Conservation (phyloP, 53 echinoderm and acorn worm genomes). For the Echinometra lucunter region DNA sequence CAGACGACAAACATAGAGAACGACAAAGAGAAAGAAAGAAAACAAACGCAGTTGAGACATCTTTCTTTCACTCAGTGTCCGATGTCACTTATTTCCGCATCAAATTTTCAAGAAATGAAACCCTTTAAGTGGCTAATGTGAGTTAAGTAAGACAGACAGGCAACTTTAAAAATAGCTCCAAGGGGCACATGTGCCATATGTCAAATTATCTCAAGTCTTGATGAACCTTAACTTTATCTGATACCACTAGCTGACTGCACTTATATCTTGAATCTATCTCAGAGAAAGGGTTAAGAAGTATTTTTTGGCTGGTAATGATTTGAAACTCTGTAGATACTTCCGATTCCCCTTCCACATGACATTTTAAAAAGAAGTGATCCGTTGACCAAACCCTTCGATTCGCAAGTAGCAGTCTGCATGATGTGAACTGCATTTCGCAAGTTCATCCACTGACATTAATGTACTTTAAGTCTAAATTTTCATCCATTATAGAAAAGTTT, state of each 20-base stretch:
- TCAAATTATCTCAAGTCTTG: neutral
- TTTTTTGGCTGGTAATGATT: neutral
- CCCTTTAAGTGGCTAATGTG: neutral
- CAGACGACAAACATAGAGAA: neutral
- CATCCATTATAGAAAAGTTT: no score
- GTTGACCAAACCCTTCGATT: neutral
- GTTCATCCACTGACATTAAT: neutral
- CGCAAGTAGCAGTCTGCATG: neutral
- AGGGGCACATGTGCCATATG: neutral
- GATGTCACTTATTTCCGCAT: conserved; percentile 30
- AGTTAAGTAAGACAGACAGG: neutral
- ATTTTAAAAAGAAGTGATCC: neutral
- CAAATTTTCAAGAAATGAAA: neutral
- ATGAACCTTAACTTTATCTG: neutral
- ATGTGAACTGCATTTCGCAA: neutral
- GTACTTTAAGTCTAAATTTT: no score
- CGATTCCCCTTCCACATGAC: neutral
- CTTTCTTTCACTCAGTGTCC: neutral
- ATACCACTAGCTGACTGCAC: neutral
- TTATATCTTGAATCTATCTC: neutral
- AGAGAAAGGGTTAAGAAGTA: neutral
- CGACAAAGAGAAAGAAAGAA: neutral
- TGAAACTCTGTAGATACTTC: neutral
- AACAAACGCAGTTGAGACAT: neutral
- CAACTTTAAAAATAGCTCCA: neutral